phyloP scores from a whole-genome alignment of 1,140 invertebrate species.

The Brachionus asplanchnoidis region DNA sequence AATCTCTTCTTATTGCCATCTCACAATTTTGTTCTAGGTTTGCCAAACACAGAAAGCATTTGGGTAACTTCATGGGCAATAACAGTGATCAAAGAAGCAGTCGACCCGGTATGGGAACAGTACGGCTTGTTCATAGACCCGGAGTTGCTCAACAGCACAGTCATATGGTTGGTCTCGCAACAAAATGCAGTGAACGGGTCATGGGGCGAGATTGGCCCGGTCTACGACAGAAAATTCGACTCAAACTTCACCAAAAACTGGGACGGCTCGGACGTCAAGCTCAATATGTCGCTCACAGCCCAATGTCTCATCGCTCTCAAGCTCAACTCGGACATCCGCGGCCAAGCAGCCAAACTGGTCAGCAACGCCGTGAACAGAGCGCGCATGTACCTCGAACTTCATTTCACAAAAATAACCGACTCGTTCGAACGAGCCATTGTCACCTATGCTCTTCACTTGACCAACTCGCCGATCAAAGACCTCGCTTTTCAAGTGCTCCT shows the following conservation, averaged over 20 bases:
- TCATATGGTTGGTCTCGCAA: slow-evolving; percentile 48
- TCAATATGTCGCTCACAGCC: slow-evolving; percentile 42
- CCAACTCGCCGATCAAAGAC: slow-evolving; percentile 72
- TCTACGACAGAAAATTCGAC: slow-evolving; percentile 51
- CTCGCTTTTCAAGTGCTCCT: slow-evolving; percentile 72
- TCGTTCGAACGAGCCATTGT: slow-evolving; percentile 80
- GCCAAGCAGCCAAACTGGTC: slow-evolving; percentile 41
- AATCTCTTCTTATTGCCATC: too few relatives aligned
- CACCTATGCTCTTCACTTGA: slow-evolving; percentile 74
- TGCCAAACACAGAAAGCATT: not conserved
- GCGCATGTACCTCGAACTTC: slow-evolving; percentile 74
- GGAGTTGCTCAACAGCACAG: slow-evolving; percentile 50
- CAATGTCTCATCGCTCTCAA: slow-evolving; percentile 43
- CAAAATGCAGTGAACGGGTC: slow-evolving; percentile 51
- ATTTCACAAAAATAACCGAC: slow-evolving; percentile 67
- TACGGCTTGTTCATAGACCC: slow-evolving; percentile 51
- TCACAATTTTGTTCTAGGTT: not conserved
- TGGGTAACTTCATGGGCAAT: slow-evolving; percentile 55
- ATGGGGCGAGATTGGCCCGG: slow-evolving; percentile 46
- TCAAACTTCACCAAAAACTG: not conserved
- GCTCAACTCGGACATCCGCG: slow-evolving; percentile 49
- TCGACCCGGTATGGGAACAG: slow-evolving; percentile 52
- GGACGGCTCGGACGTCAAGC: not conserved
- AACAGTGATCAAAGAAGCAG: slow-evolving; percentile 49
- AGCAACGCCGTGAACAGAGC: slow-evolving; percentile 59